Conservation (phyloP, 2,113 vertebrate species). For the Setophaga kirtlandii region DNA sequence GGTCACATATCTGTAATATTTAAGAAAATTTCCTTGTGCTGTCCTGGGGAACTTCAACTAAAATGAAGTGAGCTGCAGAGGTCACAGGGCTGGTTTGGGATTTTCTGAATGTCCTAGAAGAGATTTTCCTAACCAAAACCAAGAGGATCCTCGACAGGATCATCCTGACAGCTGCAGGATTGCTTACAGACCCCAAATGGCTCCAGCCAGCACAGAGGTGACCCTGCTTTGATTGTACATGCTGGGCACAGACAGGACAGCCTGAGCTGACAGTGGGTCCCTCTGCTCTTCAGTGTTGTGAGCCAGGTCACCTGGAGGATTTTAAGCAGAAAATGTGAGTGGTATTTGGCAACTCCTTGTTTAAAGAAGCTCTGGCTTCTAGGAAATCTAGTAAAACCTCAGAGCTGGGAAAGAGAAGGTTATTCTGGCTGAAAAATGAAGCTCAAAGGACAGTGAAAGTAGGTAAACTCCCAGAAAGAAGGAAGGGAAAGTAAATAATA, state of each 20-base stretch:
- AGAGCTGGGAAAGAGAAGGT: background rate
- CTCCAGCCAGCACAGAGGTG: background rate
- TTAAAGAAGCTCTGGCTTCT: background rate
- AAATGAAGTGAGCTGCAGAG: background rate
- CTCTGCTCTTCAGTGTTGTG: background rate
- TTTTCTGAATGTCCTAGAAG: background rate
- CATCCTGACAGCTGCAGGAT: background rate
- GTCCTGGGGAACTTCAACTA: background rate
- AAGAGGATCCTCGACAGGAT: background rate
- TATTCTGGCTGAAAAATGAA: background rate
- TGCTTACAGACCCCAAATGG: background rate
- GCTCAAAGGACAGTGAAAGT: background rate
- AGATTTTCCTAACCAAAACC: background rate
- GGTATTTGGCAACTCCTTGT: background rate
- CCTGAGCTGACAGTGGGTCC: background rate
- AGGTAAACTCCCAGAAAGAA: background rate
- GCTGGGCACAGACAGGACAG: background rate
- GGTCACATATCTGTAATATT: background rate
- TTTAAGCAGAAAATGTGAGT: background rate
- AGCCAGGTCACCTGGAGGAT: background rate
- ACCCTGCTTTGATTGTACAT: accelerated
- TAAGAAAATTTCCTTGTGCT: background rate
- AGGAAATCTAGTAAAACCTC: background rate
- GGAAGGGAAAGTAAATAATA: background rate
- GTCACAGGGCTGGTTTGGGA: background rate